Evolutionary conservation across 2,113 vertebrate genomes (phyloP).

Genomic region (Rhinichthys klamathensis): DNA sequence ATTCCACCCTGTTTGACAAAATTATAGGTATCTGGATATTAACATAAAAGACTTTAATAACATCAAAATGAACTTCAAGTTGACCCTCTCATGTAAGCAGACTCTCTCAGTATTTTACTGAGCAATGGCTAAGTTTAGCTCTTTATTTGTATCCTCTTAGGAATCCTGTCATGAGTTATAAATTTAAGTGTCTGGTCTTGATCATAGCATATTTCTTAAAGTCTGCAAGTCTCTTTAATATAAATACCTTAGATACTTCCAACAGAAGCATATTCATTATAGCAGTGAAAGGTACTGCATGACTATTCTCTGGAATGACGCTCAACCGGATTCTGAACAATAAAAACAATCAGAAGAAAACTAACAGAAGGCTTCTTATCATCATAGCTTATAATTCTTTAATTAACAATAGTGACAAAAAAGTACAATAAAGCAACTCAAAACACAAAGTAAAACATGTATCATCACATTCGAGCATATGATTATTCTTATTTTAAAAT

Average conservation of each 20-base stretch:
- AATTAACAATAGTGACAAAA: background rate
- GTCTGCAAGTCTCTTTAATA: background rate
- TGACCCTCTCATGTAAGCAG: background rate
- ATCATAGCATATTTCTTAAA: background rate
- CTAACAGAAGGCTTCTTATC: background rate
- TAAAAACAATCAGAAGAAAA: background rate
- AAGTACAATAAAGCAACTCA: background rate
- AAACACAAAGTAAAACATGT: background rate
- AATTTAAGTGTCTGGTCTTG: background rate
- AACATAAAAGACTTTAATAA: background rate
- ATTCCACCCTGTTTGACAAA: background rate
- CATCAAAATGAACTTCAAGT: background rate
- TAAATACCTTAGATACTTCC: background rate
- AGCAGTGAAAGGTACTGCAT: background rate
- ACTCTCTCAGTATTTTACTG: background rate
- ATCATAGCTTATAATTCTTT: background rate
- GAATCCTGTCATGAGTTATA: background rate
- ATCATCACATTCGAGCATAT: background rate
- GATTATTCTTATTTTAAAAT: background rate
- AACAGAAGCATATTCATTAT: background rate
- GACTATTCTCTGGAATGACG: conserved; percentile 1
- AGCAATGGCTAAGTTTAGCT: background rate
- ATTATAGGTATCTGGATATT: background rate
- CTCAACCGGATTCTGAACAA: background rate
- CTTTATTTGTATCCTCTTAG: background rate